Conservation (phyloP, 2,113 vertebrate genomes). For the Pomatostomus ruficeps region DNA sequence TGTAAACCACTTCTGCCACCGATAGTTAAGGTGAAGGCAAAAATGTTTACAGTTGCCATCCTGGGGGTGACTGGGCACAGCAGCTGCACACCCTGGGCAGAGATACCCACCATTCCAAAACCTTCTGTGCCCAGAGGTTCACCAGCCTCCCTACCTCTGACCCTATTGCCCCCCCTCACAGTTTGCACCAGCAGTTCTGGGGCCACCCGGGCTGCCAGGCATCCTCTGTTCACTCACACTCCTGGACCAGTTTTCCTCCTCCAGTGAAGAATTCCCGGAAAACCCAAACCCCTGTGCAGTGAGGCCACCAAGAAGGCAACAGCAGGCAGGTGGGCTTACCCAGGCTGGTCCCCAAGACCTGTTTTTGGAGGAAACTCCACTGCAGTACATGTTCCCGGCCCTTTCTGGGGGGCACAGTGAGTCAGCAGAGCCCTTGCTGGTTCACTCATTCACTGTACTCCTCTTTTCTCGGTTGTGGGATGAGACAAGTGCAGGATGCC, state of each 20-base stretch:
- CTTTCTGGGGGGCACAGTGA: accelerated
- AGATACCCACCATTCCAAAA: too few relatives aligned
- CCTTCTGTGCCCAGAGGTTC: not conserved
- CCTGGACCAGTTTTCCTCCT: accelerated
- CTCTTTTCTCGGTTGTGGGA: too few relatives aligned
- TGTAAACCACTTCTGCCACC: not conserved
- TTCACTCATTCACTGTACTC: accelerated
- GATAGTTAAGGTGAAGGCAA: not conserved
- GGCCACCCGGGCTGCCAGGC: not conserved
- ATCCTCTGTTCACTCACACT: not conserved
- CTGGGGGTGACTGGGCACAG: accelerated
- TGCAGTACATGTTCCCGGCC: accelerated
- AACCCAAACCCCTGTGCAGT: accelerated
- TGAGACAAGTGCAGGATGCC: too few relatives aligned
- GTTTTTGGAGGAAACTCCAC: not conserved
- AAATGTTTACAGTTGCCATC: accelerated
- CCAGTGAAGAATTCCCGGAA: not conserved
- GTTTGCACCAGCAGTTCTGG: not conserved
- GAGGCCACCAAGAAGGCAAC: not conserved
- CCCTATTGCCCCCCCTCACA: accelerated
- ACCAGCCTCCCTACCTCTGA: not conserved
- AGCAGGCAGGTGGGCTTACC: accelerated
- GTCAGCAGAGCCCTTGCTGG: accelerated
- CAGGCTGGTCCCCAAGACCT: not conserved
- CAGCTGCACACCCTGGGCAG: accelerated